A percentile compares a stretch with the other conserved stretches of the same genome.
Conservation (phyloP, 2,113 vertebrate genomes). For the Trichomycterus rosablanca region DNA sequence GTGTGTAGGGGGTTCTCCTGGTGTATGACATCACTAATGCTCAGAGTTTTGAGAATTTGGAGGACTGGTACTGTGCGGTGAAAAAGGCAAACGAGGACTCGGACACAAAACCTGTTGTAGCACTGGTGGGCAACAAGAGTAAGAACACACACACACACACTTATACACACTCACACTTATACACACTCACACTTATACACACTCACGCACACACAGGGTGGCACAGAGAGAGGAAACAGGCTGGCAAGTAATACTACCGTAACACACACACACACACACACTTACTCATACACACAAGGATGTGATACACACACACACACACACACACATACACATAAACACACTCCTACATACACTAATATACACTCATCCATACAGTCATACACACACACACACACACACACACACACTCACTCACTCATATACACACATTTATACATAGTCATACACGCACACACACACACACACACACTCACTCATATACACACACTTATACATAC, state of each 20-base stretch:
- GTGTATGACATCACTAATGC: slow-evolving; percentile 98
- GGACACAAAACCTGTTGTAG: slow-evolving; percentile 83
- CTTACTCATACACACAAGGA: too few species aligned
- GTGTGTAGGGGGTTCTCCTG: slow-evolving; percentile 84
- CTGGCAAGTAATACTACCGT: too few species aligned
- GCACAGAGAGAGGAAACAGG: too few species aligned
- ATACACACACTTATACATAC: too few species aligned
- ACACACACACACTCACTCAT: slow-evolving; percentile 7
- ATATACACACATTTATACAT: too few species aligned
- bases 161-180: slow-evolving; percentile 7
- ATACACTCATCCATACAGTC: too few species aligned
- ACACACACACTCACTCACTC: slow-evolving; percentile 1
- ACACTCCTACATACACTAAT: too few species aligned
- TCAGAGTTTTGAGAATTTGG: slow-evolving; percentile 98
- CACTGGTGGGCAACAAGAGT: slow-evolving; percentile 97
- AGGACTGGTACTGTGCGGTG: slow-evolving; percentile 90
- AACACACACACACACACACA: too few species aligned
- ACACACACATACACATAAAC: too few species aligned
- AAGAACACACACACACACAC: slow-evolving; percentile 59
- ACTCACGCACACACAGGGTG: neutral
- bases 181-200: neutral
- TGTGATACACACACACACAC: too few species aligned
- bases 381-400: neutral
- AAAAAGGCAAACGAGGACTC: slow-evolving; percentile 93
- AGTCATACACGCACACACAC: too few species aligned